A percentile compares a stretch with the other conserved stretches of the same genome.
Conservation (phyloP, 1,140 invertebrate species). For the Anoplolepis gracilipes region DNA sequence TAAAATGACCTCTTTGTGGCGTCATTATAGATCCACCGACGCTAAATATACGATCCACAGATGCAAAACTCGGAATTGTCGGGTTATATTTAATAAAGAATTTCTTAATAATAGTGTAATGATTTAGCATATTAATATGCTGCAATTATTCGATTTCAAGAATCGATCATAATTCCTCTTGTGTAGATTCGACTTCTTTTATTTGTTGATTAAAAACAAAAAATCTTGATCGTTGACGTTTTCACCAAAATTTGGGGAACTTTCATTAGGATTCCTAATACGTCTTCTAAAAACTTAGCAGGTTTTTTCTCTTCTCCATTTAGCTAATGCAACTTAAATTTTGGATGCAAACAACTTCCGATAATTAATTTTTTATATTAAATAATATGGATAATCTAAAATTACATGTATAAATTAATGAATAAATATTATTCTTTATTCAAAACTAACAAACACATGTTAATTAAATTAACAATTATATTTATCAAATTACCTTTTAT, state of each 20-base stretch:
- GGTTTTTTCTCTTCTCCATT: neutral
- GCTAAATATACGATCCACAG: neutral
- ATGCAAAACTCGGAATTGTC: neutral
- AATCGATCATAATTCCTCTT: neutral
- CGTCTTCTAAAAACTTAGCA: conserved; percentile 1
- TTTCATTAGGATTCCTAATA: neutral
- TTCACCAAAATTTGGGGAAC: neutral
- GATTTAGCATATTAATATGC: neutral
- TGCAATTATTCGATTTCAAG: neutral
- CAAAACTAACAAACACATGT: neutral
- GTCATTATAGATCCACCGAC: neutral
- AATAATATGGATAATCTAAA: neutral
- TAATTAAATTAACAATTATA: neutral
- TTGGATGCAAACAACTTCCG: conserved; percentile 2
- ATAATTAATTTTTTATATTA: conserved; percentile 1
- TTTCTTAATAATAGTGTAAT: neutral
- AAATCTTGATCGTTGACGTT: neutral
- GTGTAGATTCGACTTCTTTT: neutral
- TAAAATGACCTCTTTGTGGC: neutral
- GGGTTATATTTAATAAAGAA: neutral
- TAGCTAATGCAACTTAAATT: conserved; percentile 1
- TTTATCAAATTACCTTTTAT: conserved; percentile 7
- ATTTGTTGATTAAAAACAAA: neutral
- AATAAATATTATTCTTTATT: neutral
- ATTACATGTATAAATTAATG: neutral